These are phyloP conservation scores for Pelvicachromis taeniatus DNA, from an alignment of 2,113 vertebrate species.

Conservation along the genomic window DNA sequence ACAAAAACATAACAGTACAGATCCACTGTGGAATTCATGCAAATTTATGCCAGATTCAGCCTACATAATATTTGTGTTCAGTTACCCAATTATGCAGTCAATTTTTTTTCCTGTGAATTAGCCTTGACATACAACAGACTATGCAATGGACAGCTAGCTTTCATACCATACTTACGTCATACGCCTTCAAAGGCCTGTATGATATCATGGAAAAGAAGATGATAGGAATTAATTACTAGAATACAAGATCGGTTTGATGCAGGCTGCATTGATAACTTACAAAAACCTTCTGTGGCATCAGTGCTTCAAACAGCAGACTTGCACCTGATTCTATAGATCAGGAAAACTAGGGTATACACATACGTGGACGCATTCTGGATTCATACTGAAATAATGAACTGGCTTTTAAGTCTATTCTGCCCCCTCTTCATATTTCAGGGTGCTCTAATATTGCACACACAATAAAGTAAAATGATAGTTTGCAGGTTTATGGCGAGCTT, in stretches of 20 bases:
- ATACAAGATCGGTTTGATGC: background rate
- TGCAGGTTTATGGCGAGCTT: background rate
- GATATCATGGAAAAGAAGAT: background rate
- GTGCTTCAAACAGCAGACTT: background rate
- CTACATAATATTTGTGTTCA: background rate
- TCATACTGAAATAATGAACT: background rate
- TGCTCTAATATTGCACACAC: background rate
- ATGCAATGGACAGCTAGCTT: background rate
- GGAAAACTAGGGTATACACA: too few species aligned
- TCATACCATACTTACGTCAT: background rate
- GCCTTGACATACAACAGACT: background rate
- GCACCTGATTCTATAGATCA: background rate
- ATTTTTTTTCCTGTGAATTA: background rate
- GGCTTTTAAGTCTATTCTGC: background rate
- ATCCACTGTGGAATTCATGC: background rate
- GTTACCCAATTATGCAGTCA: background rate
- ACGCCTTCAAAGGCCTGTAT: background rate
- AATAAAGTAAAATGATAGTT: accelerated
- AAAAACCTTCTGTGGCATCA: background rate
- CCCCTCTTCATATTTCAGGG: background rate
- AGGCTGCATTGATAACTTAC: background rate
- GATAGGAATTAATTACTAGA: background rate
- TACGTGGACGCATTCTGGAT: too few species aligned
- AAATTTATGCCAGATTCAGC: background rate
- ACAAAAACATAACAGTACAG: background rate